Evolutionary conservation across 1,140 invertebrate genomes (phyloP).

Genomic region (Hirudo medicinalis): DNA sequence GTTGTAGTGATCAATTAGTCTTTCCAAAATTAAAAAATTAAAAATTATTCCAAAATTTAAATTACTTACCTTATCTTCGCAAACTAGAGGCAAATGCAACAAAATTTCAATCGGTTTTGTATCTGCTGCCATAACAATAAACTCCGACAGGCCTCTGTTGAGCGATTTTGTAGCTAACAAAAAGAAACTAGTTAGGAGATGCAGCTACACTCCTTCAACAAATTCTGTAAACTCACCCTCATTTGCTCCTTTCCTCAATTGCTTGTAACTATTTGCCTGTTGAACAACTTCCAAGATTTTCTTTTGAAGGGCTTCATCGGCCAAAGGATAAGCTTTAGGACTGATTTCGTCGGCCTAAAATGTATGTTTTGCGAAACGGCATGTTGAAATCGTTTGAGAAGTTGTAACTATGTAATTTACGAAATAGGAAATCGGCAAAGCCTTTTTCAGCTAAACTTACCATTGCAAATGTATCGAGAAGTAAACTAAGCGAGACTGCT

Average conservation of each 20-base stretch:
- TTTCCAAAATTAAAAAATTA: background rate
- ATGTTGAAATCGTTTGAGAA: too few relatives aligned
- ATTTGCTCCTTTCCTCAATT: constrained; percentile 92
- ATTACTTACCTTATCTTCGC: constrained; percentile 72
- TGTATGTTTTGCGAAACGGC: too few relatives aligned
- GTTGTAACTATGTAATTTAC: too few relatives aligned
- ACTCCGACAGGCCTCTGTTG: constrained; percentile 80
- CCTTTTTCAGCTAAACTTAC: too few relatives aligned
- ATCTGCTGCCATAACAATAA: constrained; percentile 96
- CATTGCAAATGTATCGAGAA: too few relatives aligned
- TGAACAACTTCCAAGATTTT: constrained; percentile 91
- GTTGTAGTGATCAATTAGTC: constrained; percentile 12
- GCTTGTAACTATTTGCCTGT: constrained; percentile 91
- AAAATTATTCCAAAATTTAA: constrained; percentile 12
- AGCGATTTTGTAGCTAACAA: constrained; percentile 74
- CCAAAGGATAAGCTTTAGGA: constrained; percentile 93
- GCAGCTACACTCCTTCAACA: too few relatives aligned
- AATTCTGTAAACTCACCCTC: constrained; percentile 51
- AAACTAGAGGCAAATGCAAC: constrained; percentile 86
- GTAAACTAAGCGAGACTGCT: too few relatives aligned
- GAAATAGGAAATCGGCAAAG: too few relatives aligned
- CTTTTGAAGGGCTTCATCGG: constrained; percentile 73
- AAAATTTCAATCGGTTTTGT: constrained; percentile 93
- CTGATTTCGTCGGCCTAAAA: constrained; percentile 52
- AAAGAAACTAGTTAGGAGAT: too few relatives aligned